Evolutionary conservation across 2,888 invertebrate species (phyloP).

Genomic region (Beris morrisii): DNA sequence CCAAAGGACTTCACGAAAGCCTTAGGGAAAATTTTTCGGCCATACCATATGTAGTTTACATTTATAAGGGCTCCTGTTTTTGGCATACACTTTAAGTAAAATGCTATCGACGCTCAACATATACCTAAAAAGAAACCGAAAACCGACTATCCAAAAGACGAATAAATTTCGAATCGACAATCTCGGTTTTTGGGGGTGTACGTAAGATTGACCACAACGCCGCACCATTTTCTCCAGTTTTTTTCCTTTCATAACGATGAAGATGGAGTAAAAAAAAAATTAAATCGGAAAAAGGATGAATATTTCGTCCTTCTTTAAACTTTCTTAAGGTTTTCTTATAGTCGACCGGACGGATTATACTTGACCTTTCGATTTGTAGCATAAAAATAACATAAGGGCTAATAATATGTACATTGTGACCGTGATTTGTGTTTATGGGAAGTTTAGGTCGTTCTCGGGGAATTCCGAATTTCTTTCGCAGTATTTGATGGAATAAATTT

Average conservation of each 20-base stretch:
- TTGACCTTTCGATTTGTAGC: slow-evolving; percentile 30
- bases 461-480: too few species aligned
- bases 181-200: slow-evolving; percentile 5
- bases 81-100: too few species aligned
- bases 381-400: slow-evolving; percentile 38
- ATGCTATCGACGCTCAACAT: too few species aligned
- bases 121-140: not conserved
- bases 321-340: slow-evolving; percentile 2
- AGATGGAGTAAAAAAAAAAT: not conserved
- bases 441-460: not conserved
- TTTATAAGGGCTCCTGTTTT: slow-evolving; percentile 28
- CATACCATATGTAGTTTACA: slow-evolving; percentile 32
- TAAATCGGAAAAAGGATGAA: slow-evolving; percentile 3
- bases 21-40: slow-evolving; percentile 31
- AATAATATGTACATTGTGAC: slow-evolving; percentile 33
- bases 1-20: slow-evolving; percentile 8
- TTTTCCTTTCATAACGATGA: not conserved
- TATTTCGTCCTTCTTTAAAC: slow-evolving; percentile 8
- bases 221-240: not conserved
- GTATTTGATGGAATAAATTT: too few species aligned
- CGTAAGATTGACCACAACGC: slow-evolving; percentile 27
- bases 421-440: slow-evolving; percentile 33
- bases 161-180: slow-evolving; percentile 28
- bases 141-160: slow-evolving; percentile 6
- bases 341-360: slow-evolving; percentile 28